phyloP scores from a whole-genome alignment of 1,140 invertebrate species.

The Muscidifurax raptorellus region DNA sequence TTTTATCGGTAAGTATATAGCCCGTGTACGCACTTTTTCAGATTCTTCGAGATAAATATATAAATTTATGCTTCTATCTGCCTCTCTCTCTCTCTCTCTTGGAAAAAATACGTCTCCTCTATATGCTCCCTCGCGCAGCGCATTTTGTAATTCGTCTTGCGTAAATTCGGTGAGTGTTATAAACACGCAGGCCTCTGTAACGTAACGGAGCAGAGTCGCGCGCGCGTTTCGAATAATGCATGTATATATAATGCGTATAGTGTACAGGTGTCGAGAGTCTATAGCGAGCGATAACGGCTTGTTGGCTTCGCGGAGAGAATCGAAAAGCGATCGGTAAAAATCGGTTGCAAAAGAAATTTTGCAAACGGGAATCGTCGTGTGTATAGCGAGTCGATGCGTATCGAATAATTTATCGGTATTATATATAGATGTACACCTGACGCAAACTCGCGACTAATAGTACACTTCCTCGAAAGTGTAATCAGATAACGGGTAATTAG shows the following conservation, averaged over 20 bases:
- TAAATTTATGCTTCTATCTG: too few relatives aligned
- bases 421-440: too few relatives aligned
- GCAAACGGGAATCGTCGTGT: too few relatives aligned
- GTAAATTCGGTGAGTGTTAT: not conserved
- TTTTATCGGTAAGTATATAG: too few relatives aligned
- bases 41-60: not conserved
- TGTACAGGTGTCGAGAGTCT: constrained; percentile 5
- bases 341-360: too few relatives aligned
- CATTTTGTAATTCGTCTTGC: constrained; percentile 21
- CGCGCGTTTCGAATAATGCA: constrained; percentile 17
- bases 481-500: not conserved
- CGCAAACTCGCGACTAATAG: too few relatives aligned
- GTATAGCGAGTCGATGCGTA: too few relatives aligned
- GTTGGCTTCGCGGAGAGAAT: not conserved
- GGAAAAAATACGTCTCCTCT: too few relatives aligned
- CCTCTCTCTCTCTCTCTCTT: too few relatives aligned
- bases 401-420: too few relatives aligned
- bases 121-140: not conserved
- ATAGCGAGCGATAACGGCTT: not conserved
- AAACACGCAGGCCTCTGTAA: not conserved
- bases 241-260: too few relatives aligned
- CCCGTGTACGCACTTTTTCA: not conserved
- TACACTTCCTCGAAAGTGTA: not conserved
- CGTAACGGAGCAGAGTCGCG: constrained; percentile 5
- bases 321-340: too few relatives aligned